phyloP scores from a whole-genome alignment of 2,797 vertebrate species.

The Selene dorsalis region DNA sequence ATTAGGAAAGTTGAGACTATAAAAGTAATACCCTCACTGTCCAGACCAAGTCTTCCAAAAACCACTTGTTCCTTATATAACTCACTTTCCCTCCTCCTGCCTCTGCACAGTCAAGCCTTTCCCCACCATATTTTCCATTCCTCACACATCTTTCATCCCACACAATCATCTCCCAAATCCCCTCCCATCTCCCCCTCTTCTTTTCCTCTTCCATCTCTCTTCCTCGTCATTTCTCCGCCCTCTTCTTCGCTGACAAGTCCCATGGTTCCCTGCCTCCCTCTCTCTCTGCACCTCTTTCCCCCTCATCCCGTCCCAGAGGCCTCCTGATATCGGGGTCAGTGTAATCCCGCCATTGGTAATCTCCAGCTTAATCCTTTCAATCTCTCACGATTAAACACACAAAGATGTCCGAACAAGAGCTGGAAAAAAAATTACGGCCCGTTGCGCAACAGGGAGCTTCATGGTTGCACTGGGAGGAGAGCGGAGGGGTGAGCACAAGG shows the following conservation, averaged over 20 bases:
- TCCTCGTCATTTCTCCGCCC: constrained; percentile 44
- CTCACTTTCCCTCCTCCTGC: constrained; percentile 7
- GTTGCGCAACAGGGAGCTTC: constrained; percentile 51
- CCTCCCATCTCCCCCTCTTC: constrained; percentile 28
- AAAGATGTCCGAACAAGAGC: constrained; percentile 76
- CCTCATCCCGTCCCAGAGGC: constrained; percentile 54
- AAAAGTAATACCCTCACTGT: not conserved
- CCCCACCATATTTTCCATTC: constrained; percentile 47
- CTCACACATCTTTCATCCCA: constrained; percentile 59
- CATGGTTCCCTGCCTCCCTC: constrained; percentile 37
- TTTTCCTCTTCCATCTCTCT: constrained; percentile 15
- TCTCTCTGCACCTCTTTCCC: constrained; percentile 38
- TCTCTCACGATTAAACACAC: constrained; percentile 79
- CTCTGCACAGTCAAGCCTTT: constrained; percentile 19
- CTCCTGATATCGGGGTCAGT: constrained; percentile 71
- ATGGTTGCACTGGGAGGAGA: constrained; percentile 25
- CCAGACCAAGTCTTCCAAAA: not conserved
- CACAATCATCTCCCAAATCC: constrained; percentile 59
- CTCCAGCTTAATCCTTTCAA: constrained; percentile 77
- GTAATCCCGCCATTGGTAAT: constrained; percentile 78
- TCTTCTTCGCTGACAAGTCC: constrained; percentile 38
- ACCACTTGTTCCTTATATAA: not conserved
- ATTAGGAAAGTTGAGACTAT: not conserved
- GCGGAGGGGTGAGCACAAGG: constrained; percentile 26
- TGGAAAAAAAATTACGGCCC: constrained; percentile 55